Base-by-base conservation (phyloP, 2,113 vertebrate species). In the Lathamus discolor region DNA sequence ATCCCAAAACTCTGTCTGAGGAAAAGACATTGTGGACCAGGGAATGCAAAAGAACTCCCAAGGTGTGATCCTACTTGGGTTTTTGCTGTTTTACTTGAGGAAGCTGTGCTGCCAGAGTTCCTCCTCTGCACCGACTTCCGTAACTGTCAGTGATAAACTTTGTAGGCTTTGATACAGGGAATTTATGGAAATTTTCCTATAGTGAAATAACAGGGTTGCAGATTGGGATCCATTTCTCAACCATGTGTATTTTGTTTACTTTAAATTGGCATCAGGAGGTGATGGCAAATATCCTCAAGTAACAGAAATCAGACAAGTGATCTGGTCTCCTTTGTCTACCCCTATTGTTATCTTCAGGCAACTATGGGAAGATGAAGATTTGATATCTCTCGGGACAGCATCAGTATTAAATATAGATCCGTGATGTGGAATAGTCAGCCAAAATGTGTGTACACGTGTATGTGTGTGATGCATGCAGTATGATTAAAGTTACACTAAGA, bases 371-470 rank as follows among this genome's bases (percentile, higher is more conserved):
- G 39, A 23, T 62, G 10, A 68, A 27, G 37, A 19, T 72, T 23
- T 68, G 39, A 49, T 88, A 61, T 76, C 77, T 68, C 39, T 69
- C 2, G 4, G 87, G 52, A 69, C 66, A 63, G 44, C 31, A 54
- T 79, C 69, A 69, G 13, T 76, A 41, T 82, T 62, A 61, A 64
- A 48, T 19, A 13, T 6, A 46, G 59, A 17, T 78, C n/a, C 23
- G 28, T 64, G 39, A 27, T 86, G 16, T 35, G 63, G 39, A 64
- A 9, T 11, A 66, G 20, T 57, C 46, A 72, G 35, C 20, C 64
- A 49, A 29, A 91, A 43, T 14, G 9, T 20, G 2, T 20, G 17
- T 19, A 24, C 25, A 6, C 3, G 0, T 22, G 8, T 14, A 25
- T 59, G 28, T 29, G 41, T 72, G 44, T 31, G 57, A 64, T 64